phyloP scores from a whole-genome alignment of 1,140 invertebrate species.

The Acyrthosiphon pisum region DNA sequence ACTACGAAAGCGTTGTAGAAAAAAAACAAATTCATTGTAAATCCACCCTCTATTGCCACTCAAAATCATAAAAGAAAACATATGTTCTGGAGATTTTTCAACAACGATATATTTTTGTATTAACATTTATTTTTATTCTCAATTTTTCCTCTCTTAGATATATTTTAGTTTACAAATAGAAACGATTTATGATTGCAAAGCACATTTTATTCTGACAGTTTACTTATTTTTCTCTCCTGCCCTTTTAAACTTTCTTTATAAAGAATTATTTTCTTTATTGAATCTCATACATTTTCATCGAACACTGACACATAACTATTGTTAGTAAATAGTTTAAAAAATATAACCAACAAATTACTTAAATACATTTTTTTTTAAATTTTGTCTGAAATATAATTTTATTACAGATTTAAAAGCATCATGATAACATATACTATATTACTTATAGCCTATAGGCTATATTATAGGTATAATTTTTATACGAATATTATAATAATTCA shows the following conservation, averaged over 20 bases:
- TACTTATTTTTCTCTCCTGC: not conserved
- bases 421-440: not conserved
- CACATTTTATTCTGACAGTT: conserved; percentile 31
- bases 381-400: not conserved
- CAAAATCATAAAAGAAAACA: conserved; percentile 20
- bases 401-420: not conserved
- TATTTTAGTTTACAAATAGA: not conserved
- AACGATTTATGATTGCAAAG: conserved; percentile 33
- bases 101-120: not conserved
- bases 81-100: conserved; percentile 5
- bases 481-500: not conserved
- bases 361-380: not conserved
- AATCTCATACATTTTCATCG: not conserved
- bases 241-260: not conserved
- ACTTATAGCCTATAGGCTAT: too few relatives aligned
- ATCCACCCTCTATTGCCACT: not conserved
- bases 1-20: not conserved
- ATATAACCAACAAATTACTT: not conserved
- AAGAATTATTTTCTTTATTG: conserved; percentile 32
- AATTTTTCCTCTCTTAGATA: not conserved
- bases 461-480: too few relatives aligned
- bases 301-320: conserved; percentile 19
- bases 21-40: not conserved
- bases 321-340: not conserved
- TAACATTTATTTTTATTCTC: not conserved